Base-by-base conservation (phyloP, 2,797 vertebrate species). In the Schizopygopsis malacanthus region DNA sequence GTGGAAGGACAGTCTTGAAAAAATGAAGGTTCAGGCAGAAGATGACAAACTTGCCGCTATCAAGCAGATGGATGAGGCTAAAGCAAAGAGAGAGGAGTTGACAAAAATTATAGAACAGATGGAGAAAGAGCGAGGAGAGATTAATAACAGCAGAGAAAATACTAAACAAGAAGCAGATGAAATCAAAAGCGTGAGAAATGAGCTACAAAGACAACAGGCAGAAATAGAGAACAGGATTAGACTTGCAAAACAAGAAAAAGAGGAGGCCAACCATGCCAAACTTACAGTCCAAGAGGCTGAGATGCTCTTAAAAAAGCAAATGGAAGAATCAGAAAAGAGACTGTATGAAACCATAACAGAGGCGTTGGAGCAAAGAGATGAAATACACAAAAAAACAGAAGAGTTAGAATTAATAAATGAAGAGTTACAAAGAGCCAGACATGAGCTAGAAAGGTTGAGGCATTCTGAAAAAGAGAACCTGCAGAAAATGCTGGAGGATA, bases 241-340 rank as follows among this genome's bases (percentile, higher is more conserved):
- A 45, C 81, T 20, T 9, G 83, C 83, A 33, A 82, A 84, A 15
- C 28, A 22, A 76, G 84, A 73, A 54, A 83, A 85, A 43, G 70
- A 81, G 20, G 88, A 87, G 52, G 76, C 71, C 81, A 67, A 56
- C 33, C 75, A 56, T 22, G 86, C 72, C 52, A 83, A 39, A 52
- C 59, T 65, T 54, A 69, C 52, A 52, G 63, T 59, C 20, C n/a
- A 85, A 33, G 79, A 87, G 18, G 52, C 72, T 59, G 83, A 89
- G 50, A 45, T 50, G 15, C 15, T 70, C 43, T 67, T 87, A 69
- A 85, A 81, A 77, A 85, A 86, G 50, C 83, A 85, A 71, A 85
- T 56, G 22, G 88, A 89, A 50, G 88, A 89, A 33, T 87, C 87
- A 7, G 88, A 89, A 72, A 89, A 89, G 67, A 87, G 86, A 79